Conservation (phyloP, 2,888 invertebrate species). For the Hartigia nigra region DNA sequence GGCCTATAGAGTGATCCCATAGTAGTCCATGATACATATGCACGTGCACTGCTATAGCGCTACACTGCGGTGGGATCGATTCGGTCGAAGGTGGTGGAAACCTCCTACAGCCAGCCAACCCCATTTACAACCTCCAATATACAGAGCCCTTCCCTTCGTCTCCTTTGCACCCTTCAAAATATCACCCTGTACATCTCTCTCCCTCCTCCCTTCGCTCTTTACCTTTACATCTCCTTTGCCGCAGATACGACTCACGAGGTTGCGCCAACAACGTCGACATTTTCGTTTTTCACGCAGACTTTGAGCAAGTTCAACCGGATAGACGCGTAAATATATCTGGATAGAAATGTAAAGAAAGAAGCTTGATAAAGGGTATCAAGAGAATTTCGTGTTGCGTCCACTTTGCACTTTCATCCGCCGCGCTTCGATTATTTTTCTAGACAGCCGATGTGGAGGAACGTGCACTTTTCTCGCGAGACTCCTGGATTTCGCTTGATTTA, state of each 20-base stretch:
- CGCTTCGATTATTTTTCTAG: neutral
- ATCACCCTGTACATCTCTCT: slow-evolving; percentile 25
- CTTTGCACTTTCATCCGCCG: neutral
- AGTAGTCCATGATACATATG: slow-evolving; percentile 50
- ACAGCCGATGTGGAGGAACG: neutral
- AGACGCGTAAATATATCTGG: neutral
- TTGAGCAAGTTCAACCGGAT: neutral
- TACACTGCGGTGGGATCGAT: slow-evolving; percentile 62
- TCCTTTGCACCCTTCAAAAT: slow-evolving; percentile 45
- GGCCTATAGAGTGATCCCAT: slow-evolving; percentile 31
- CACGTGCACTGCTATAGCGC: slow-evolving; percentile 55
- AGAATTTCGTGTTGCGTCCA: rapidly evolving
- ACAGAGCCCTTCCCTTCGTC: slow-evolving; percentile 36
- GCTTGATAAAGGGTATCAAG: neutral
- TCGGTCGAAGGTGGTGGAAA: slow-evolving; percentile 52
- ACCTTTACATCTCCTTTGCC: neutral
- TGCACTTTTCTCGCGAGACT: neutral
- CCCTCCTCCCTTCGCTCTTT: neutral
- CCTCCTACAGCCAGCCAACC: slow-evolving; percentile 25
- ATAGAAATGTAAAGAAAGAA: neutral
- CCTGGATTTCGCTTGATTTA: neutral
- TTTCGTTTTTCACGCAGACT: neutral
- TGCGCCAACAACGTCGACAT: neutral
- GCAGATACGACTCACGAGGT: neutral
- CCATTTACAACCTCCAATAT: slow-evolving; percentile 53